A percentile compares a stretch with the other conserved stretches of the same genome.
Evolutionary conservation across 2,888 invertebrate species (phyloP).

Genomic region (Ephialtes manifestator): DNA sequence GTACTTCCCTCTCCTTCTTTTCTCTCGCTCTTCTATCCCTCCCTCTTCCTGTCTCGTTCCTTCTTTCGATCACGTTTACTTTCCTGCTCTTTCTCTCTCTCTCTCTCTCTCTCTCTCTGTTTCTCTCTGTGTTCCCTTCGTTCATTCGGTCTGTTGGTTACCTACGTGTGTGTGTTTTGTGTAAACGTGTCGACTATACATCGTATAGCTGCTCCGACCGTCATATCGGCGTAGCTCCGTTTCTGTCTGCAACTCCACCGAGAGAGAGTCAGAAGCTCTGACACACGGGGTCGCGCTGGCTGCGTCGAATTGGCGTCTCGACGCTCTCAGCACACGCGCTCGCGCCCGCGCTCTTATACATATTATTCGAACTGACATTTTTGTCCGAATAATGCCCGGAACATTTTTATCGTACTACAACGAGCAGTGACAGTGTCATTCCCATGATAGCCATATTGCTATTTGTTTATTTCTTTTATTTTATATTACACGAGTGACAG

Average conservation of each 20-base stretch:
- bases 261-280: slow-evolving; percentile 80
- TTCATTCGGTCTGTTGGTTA: slow-evolving; percentile 55
- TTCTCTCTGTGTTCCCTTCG: slow-evolving; percentile 73
- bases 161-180: slow-evolving; percentile 50
- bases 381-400: slow-evolving; percentile 4
- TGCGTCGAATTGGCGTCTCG: slow-evolving; percentile 74
- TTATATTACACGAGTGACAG: slow-evolving; percentile 10
- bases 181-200: slow-evolving; percentile 56
- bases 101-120: slow-evolving; percentile 67
- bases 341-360: slow-evolving; percentile 42
- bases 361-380: slow-evolving; percentile 40
- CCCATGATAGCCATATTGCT: background rate
- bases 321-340: slow-evolving; percentile 68
- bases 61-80: slow-evolving; percentile 73
- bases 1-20: slow-evolving; percentile 67
- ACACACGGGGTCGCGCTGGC: slow-evolving; percentile 78
- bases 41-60: slow-evolving; percentile 68
- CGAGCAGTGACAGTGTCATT: slow-evolving; percentile 41
- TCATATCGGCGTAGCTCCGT: slow-evolving; percentile 84
- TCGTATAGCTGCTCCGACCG: slow-evolving; percentile 73
- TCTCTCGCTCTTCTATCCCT: slow-evolving; percentile 68
- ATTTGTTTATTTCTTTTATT: slow-evolving; percentile 6
- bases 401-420: slow-evolving; percentile 33
- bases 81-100: slow-evolving; percentile 71
- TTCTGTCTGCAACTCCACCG: slow-evolving; percentile 83